Evolutionary conservation across 2,888 invertebrate species (phyloP).

Genomic region (Hoplodrina blanda): DNA sequence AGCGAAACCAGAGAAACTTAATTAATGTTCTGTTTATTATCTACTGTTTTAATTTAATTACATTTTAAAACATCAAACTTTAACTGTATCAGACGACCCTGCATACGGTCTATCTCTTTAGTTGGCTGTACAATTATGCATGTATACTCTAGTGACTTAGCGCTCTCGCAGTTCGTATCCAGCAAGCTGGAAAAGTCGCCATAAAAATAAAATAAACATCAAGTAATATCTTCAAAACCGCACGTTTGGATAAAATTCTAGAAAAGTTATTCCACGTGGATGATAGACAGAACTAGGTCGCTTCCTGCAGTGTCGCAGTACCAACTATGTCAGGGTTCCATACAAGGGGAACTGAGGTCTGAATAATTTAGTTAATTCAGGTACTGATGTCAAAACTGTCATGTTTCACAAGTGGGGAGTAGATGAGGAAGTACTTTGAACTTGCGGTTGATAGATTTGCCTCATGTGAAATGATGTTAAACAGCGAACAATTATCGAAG

Average conservation of each 20-base stretch:
- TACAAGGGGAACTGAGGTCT: slow-evolving; percentile 29
- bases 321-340: slow-evolving; percentile 56
- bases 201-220: slow-evolving; percentile 28
- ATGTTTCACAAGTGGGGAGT: slow-evolving; percentile 1
- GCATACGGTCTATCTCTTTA: no score
- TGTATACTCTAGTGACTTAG: background rate
- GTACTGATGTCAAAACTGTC: slow-evolving; percentile 19
- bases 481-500: background rate
- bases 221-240: slow-evolving; percentile 21
- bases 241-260: slow-evolving; percentile 31
- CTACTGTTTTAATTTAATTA: no score
- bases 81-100: no score
- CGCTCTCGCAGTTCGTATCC: background rate
- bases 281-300: slow-evolving; percentile 43
- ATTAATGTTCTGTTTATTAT: no score
- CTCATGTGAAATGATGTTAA: background rate
- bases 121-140: no score
- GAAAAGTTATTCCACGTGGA: slow-evolving; percentile 20
- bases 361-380: slow-evolving; percentile 47
- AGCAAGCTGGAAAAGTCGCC: slow-evolving; percentile 10
- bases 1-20: background rate
- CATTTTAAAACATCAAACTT: no score
- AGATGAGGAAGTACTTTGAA: background rate
- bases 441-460: background rate
- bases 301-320: slow-evolving; percentile 53